Conservation (phyloP, 1,140 invertebrate species). For the Sarcophaga bullata region DNA sequence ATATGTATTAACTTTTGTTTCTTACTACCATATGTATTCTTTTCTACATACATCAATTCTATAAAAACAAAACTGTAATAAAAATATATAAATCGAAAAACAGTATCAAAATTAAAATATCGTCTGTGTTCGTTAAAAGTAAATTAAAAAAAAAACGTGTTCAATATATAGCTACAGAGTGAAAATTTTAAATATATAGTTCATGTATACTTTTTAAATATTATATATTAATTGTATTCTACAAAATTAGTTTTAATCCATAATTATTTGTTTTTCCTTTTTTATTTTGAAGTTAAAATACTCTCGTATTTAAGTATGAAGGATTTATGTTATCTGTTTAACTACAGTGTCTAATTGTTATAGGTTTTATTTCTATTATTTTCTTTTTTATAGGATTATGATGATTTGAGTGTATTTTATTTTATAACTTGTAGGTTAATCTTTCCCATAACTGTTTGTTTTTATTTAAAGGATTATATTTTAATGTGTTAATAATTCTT, state of each 20-base stretch:
- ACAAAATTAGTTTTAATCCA: neutral
- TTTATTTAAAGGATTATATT: neutral
- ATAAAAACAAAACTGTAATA: conserved; percentile 41
- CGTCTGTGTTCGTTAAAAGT: neutral
- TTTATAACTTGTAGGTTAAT: neutral
- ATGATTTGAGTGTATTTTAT: neutral
- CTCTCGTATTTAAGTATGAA: neutral
- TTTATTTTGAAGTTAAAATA: neutral
- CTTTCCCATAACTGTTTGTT: neutral
- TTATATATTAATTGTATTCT: neutral
- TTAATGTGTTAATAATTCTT: neutral
- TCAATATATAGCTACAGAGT: neutral
- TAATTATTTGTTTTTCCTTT: neutral
- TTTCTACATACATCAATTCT: conserved; percentile 28
- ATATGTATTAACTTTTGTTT: conserved; percentile 40
- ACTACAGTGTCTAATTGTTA: conserved; percentile 21
- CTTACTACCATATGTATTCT: conserved; percentile 46
- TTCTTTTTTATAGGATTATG: neutral
- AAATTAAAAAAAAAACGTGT: neutral
- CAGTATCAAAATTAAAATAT: conserved; percentile 29
- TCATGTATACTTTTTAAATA: neutral
- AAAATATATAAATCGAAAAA: neutral
- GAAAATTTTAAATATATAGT: neutral
- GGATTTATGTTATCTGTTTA: neutral
- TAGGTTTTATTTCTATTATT: neutral